Conservation (phyloP, 2,113 vertebrate species). For the Menidia beryllina region DNA sequence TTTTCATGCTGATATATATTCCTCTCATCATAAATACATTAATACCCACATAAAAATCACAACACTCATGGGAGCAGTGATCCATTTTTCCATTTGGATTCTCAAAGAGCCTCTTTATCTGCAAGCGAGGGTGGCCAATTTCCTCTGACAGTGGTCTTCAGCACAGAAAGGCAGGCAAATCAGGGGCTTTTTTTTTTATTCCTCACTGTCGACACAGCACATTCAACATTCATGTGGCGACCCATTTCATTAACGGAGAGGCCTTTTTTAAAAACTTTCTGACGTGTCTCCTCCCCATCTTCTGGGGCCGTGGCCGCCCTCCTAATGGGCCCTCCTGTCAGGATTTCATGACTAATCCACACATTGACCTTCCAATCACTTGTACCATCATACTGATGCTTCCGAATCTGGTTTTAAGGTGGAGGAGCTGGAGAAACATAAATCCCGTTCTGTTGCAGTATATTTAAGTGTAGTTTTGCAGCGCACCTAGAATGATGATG, state of each 20-base stretch:
- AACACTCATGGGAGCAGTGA: neutral
- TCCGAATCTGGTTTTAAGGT: conserved; percentile 19
- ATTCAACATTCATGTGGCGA: conserved; percentile 79
- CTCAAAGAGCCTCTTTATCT: conserved; percentile 31
- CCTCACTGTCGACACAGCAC: conserved; percentile 45
- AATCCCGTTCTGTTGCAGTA: neutral
- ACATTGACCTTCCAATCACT: conserved; percentile 78
- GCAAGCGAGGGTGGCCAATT: conserved; percentile 23
- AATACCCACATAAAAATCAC: conserved; percentile 4
- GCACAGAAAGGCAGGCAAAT: conserved; percentile 6
- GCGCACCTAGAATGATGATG: neutral
- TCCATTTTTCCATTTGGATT: conserved; percentile 22
- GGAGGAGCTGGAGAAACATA: conserved; percentile 17
- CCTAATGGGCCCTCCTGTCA: conserved; percentile 71
- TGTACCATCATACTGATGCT: conserved; percentile 25
- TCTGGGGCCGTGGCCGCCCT: conserved; percentile 34
- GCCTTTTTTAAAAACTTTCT: conserved; percentile 56
- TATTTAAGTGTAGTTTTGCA: neutral
- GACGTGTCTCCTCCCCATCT: conserved; percentile 44
- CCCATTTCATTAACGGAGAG: conserved; percentile 79
- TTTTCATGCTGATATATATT: neutral
- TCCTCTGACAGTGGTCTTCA: conserved; percentile 13
- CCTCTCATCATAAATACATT: too few species aligned
- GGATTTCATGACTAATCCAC: conserved; percentile 74
- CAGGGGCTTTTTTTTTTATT: conserved; percentile 33